A percentile compares a stretch with the other conserved stretches of the same genome.
These are phyloP conservation scores for Falco cherrug DNA, from an alignment of 2,797 vertebrate species.

Conservation along the genomic window DNA sequence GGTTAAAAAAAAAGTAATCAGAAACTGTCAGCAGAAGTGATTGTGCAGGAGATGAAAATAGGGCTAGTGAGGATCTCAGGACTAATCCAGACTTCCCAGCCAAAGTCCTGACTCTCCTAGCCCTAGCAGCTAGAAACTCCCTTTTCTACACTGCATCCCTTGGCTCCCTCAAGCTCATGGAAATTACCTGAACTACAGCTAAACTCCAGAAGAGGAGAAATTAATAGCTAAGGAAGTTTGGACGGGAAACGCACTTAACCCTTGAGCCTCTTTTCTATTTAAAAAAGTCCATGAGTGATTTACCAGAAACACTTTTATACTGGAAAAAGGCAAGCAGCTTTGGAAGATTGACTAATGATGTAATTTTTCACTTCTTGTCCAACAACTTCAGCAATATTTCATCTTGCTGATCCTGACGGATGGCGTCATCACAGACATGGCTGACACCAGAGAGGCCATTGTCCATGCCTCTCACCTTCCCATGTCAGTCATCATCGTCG, in stretches of 20 bases:
- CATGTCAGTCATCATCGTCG: constrained; percentile 99
- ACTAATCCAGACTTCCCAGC: background rate
- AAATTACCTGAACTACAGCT: background rate
- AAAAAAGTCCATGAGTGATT: background rate
- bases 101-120: background rate
- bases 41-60: background rate
- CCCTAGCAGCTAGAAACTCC: background rate
- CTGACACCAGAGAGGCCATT: constrained; percentile 96
- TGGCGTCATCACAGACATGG: constrained; percentile 99
- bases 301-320: background rate
- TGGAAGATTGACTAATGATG: background rate
- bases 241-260: background rate
- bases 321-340: background rate
- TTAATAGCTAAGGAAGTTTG: background rate
- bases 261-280: background rate
- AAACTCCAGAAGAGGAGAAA: background rate
- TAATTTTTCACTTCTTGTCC: background rate
- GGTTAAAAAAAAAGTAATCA: background rate
- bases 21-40: constrained; percentile 2
- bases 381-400: constrained; percentile 91
- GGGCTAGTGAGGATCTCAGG: background rate
- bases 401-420: constrained; percentile 98
- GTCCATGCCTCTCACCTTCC: constrained; percentile 97
- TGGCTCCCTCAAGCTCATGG: background rate
- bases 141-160: background rate